These are phyloP conservation scores for Rhynchotus rufescens DNA, from an alignment of 2,797 vertebrate genomes.

Conservation along the genomic window DNA sequence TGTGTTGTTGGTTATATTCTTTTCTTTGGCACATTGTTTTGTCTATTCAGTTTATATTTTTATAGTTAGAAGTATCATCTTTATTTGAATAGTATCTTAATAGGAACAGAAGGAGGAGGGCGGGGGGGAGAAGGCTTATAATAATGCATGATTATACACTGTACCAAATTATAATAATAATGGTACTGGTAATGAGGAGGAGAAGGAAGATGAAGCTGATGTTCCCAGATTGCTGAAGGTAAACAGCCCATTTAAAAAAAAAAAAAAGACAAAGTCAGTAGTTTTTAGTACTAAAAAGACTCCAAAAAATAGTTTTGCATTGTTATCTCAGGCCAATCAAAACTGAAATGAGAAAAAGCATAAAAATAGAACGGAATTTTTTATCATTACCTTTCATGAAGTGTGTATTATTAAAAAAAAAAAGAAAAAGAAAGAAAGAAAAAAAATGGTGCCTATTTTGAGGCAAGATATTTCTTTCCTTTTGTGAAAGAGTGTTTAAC, in stretches of 20 bases:
- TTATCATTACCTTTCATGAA: not conserved
- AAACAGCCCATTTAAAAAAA: not conserved
- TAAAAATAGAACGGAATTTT: rapidly evolving
- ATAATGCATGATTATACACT: not conserved
- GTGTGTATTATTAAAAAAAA: not conserved
- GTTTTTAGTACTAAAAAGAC: not conserved
- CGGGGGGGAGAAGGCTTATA: not conserved
- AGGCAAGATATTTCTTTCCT: not conserved
- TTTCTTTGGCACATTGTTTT: not conserved
- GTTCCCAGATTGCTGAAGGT: not conserved
- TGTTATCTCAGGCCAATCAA: not conserved
- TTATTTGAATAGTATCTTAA: not conserved
- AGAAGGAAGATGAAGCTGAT: not conserved
- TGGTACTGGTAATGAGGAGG: not conserved
- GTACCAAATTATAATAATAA: not conserved
- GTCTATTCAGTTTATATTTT: not conserved
- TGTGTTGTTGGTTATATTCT: not conserved
- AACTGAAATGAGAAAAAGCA: not conserved
- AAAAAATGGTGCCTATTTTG: not conserved
- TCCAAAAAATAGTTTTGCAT: not conserved
- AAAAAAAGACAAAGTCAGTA: not conserved
- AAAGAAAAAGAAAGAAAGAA: not conserved
- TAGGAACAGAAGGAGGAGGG: rapidly evolving
- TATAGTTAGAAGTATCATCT: not conserved
- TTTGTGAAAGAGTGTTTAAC: not conserved